These are phyloP conservation scores for Stenchaetothrips biformis DNA, from an alignment of 2,888 invertebrate species.

Conservation along the genomic window DNA sequence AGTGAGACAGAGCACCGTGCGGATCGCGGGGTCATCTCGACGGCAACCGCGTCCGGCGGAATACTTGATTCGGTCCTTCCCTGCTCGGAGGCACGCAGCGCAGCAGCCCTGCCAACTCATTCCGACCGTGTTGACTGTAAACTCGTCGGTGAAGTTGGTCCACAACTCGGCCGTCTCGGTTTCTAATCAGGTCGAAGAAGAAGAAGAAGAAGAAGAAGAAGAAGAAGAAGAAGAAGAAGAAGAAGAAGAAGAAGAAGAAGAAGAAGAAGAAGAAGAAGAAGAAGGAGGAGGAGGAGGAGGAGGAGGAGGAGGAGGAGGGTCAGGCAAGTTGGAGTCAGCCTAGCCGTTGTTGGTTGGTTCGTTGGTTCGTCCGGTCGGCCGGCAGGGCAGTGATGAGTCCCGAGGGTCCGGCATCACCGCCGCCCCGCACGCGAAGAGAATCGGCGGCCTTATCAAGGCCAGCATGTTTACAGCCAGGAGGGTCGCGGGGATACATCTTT, in stretches of 20 bases:
- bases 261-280: too few relatives aligned
- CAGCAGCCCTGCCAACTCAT: not conserved
- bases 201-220: not conserved
- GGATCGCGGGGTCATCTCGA: not conserved
- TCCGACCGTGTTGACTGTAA: constrained; percentile 3
- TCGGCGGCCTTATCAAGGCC: too few relatives aligned
- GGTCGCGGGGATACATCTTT: too few relatives aligned
- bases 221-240: too few relatives aligned
- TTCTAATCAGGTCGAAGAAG: constrained; percentile 2
- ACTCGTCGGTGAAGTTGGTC: constrained; percentile 16
- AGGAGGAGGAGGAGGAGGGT: not conserved
- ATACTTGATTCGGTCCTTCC: not conserved
- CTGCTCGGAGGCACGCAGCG: not conserved
- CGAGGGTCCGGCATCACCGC: too few relatives aligned
- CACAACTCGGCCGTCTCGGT: constrained; percentile 16
- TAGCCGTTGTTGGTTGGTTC: too few relatives aligned
- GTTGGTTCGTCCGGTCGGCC: too few relatives aligned
- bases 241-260: not conserved
- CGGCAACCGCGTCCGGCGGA: not conserved
- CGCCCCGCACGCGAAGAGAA: too few relatives aligned
- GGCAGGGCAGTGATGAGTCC: too few relatives aligned
- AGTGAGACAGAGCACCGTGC: not conserved
- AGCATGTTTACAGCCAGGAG: too few relatives aligned
- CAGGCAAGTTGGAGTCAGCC: not conserved
- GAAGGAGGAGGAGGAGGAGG: too few relatives aligned